A percentile compares a stretch with the other conserved stretches of the same genome.
phyloP scores from a whole-genome alignment of 2,888 invertebrate species.

The Pterostichus madidus region DNA sequence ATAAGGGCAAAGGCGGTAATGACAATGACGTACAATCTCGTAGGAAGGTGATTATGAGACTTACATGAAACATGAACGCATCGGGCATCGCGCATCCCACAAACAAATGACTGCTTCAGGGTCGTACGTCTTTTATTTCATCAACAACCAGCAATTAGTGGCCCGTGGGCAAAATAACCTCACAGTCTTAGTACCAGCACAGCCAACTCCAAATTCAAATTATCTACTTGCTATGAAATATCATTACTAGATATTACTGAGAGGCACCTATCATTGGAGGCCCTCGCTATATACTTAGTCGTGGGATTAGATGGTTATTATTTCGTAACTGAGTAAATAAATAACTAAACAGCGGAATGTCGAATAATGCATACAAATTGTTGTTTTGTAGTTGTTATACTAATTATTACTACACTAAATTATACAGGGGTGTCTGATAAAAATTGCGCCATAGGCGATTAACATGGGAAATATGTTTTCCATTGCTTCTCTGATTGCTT shows the following conservation, averaged over 20 bases:
- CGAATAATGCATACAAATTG: too few species aligned
- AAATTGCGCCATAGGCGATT: too few species aligned
- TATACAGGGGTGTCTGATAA: too few species aligned
- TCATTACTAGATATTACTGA: not conserved
- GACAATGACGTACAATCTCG: not conserved
- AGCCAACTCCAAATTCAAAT: constrained; percentile 3
- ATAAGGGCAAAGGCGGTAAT: constrained; percentile 17
- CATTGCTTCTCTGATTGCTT: too few species aligned
- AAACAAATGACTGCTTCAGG: constrained; percentile 26
- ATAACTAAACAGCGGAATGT: too few species aligned
- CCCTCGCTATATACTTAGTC: not conserved
- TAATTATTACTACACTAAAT: too few species aligned
- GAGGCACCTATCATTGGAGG: constrained; percentile 1
- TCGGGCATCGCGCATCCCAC: not conserved
- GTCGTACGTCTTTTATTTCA: constrained; percentile 18
- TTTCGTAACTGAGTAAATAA: too few species aligned
- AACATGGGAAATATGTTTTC: too few species aligned
- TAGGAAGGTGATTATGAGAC: not conserved
- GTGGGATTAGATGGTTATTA: too few species aligned
- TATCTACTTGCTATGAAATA: not conserved
- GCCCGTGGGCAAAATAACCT: constrained; percentile 14
- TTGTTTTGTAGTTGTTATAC: too few species aligned
- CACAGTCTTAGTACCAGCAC: too few species aligned
- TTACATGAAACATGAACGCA: not conserved
- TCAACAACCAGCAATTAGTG: constrained; percentile 10